Conservation (phyloP, 2,888 invertebrate genomes). For the Lingula anatina region DNA sequence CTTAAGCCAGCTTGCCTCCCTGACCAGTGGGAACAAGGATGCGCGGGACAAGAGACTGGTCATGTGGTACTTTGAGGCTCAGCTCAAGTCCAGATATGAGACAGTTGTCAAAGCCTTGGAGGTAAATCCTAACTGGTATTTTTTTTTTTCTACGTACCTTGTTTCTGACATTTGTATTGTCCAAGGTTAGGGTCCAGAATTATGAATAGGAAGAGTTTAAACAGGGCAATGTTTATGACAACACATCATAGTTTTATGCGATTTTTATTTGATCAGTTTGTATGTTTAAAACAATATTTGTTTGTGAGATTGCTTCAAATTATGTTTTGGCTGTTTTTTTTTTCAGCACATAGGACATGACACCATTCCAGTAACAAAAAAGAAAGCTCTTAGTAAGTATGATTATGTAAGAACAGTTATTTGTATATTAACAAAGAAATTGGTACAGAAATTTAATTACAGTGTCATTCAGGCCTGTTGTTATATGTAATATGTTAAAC, state of each 20-base stretch:
- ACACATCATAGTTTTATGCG: too few relatives aligned
- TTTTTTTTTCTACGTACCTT: too few relatives aligned
- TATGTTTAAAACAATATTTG: neutral
- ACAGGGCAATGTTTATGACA: too few relatives aligned
- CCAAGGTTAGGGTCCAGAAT: too few relatives aligned
- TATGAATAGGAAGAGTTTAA: too few relatives aligned
- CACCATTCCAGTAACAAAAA: conserved; percentile 72
- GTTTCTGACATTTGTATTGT: too few relatives aligned
- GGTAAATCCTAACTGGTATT: too few relatives aligned
- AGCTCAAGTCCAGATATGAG: conserved; percentile 71
- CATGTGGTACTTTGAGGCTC: conserved; percentile 83
- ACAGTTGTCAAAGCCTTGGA: conserved; percentile 69
- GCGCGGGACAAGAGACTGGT: conserved; percentile 44
- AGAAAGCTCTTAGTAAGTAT: conserved; percentile 65
- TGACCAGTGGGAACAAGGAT: conserved; percentile 59
- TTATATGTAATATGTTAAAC: too few relatives aligned
- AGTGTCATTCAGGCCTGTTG: too few relatives aligned
- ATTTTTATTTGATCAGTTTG: neutral
- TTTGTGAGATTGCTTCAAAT: neutral
- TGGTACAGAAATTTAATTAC: too few relatives aligned
- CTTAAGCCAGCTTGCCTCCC: conserved; percentile 37
- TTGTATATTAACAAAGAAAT: too few relatives aligned
- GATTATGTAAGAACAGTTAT: neutral
- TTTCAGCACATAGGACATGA: conserved; percentile 65
- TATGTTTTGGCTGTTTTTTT: conserved; percentile 1